Conservation (phyloP, 2,797 vertebrate genomes). For the Paratrypauchen microcephalus region DNA sequence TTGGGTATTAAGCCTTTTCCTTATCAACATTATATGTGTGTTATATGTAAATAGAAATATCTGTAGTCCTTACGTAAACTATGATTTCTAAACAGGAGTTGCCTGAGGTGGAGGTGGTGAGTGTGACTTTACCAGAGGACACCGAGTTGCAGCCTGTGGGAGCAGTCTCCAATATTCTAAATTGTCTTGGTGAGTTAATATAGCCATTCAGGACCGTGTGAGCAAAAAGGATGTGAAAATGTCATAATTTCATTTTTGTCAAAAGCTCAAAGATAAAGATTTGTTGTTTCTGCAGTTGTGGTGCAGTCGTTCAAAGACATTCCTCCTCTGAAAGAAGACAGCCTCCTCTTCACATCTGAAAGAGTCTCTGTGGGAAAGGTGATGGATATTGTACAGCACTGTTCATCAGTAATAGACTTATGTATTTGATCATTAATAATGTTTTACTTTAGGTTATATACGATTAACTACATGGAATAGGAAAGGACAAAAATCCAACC, state of each 20-base stretch:
- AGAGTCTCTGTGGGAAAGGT: constrained; percentile 88
- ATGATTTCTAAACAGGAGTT: constrained; percentile 76
- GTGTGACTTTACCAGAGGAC: constrained; percentile 80
- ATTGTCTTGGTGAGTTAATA: constrained; percentile 83
- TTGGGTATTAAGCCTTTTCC: too few species aligned
- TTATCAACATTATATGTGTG: too few species aligned
- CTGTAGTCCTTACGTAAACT: not conserved
- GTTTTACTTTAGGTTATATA: too few species aligned
- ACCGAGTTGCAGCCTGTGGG: constrained; percentile 84
- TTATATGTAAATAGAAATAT: too few species aligned
- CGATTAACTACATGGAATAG: too few species aligned
- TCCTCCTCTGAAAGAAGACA: constrained; percentile 89
- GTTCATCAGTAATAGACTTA: too few species aligned
- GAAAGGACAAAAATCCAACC: too few species aligned
- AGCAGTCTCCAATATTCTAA: constrained; percentile 85
- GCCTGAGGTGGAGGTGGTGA: constrained; percentile 84
- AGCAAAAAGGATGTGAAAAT: not conserved
- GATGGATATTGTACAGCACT: not conserved
- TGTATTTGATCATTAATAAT: too few species aligned
- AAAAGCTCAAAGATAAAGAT: not conserved
- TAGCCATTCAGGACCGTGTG: not conserved
- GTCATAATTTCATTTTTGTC: not conserved
- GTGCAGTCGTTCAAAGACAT: constrained; percentile 86
- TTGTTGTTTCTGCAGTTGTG: constrained; percentile 80
- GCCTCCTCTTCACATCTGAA: constrained; percentile 86